Evolutionary conservation across 2,113 vertebrate genomes (phyloP), one percentile per base, ranked within the genome.

Genomic region (Prochilodus magdalenae): DNA sequence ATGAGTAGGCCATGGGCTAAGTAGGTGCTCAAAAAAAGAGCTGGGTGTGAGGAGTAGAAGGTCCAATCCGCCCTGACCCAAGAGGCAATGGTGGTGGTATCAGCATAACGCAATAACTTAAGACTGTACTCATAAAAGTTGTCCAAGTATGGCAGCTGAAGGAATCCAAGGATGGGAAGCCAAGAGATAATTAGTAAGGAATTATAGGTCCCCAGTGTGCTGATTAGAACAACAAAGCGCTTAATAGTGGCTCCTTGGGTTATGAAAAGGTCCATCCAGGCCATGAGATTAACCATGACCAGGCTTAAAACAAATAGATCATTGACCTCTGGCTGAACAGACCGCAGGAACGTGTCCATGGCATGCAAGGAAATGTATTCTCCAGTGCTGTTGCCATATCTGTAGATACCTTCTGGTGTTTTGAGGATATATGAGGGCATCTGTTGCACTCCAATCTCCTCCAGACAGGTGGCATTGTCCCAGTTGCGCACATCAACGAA

Each of bases 181-280:
- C 98, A 99, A 85, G 97, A 99, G 84, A 98, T 97, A 84, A 99
- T 95, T 79, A 99, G 90, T 1, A 99, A 89, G 62, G 97, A 99
- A 91, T 99, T 99, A 84, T 98, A 99, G 24, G 97, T 98, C 90
- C 98, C 98, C 87, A 99, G 93, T 83, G 98, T 99, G 93, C 98
- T 96, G 90, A 99, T 99, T 55, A 99, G 95, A 89, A 99, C 96
- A 59, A 99, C 97, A 89, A 99, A 99, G 66, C 98, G 95, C 87
- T 99, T 99, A 83, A 99, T 96, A 47, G 97, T 99, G 49, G 97
- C 98, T 16, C 97, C 98, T 83, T 99, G 97, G 18, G 98, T 99
- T 70, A 99, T 97, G 84, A 99, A 99, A 81, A 99, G 94, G 92
- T 99, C 98, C 97, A 99, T 97, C 98, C 98, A 99, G 80, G 98